Evolutionary conservation across 2,888 invertebrate genomes (phyloP).

Genomic region (Ormyrus pomaceus): DNA sequence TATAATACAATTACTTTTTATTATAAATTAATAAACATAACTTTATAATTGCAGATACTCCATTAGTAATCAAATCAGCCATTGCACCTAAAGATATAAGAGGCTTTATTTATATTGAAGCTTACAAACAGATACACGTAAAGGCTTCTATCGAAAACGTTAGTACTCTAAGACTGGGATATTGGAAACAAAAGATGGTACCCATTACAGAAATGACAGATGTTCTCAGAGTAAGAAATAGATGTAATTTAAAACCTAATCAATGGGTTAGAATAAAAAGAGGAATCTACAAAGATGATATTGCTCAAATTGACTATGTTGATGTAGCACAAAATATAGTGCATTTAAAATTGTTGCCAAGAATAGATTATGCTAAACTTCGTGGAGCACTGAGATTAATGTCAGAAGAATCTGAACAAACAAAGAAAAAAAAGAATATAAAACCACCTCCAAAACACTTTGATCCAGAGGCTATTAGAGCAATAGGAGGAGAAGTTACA

Average conservation of each 20-base stretch:
- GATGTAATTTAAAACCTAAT: conserved; percentile 77
- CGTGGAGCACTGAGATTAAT: conserved; percentile 78
- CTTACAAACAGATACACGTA: conserved; percentile 81
- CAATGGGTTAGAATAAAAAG: conserved; percentile 80
- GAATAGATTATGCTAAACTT: conserved; percentile 79
- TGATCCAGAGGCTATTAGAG: conserved; percentile 94
- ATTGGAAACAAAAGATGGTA: conserved; percentile 79
- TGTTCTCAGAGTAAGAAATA: conserved; percentile 79
- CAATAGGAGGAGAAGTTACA: conserved; percentile 96
- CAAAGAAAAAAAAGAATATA: conserved; percentile 92
- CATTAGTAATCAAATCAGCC: conserved; percentile 78
- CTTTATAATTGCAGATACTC: conserved; percentile 66
- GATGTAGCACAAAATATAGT: conserved; percentile 80
- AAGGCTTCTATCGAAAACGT: conserved; percentile 80
- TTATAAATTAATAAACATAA: too few species aligned
- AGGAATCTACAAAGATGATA: conserved; percentile 77
- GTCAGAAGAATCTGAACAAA: conserved; percentile 86
- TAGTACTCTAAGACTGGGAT: conserved; percentile 77
- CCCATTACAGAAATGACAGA: conserved; percentile 82
- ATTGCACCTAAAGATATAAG: conserved; percentile 80
- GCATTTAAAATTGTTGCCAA: conserved; percentile 79
- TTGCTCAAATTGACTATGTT: conserved; percentile 79
- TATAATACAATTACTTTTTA: neutral
- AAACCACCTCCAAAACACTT: conserved; percentile 95
- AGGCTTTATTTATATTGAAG: conserved; percentile 81